Conservation (phyloP, 92 coral and sea anemone genomes). For the Muricea muricata region DNA sequence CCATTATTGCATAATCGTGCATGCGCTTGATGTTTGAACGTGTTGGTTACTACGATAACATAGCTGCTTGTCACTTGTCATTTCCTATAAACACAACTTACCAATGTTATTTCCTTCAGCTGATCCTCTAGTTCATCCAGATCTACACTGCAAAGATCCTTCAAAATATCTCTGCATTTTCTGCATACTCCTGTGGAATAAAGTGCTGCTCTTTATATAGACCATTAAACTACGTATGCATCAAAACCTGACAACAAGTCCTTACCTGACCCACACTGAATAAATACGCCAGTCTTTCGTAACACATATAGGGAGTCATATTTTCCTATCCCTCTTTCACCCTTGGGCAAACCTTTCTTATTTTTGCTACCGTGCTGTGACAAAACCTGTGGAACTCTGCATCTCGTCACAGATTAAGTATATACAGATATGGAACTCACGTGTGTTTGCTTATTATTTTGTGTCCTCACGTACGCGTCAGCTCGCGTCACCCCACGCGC, state of each 20-base stretch:
- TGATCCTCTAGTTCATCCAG: not conserved
- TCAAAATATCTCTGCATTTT: conserved; percentile 44
- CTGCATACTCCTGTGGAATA: conserved; percentile 59
- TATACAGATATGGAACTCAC: no score
- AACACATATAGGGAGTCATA: conserved; percentile 56
- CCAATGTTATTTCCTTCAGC: not conserved
- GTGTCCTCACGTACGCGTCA: no score
- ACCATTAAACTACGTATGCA: conserved; percentile 2
- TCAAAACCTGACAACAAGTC: not conserved
- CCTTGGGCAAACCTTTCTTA: conserved; percentile 71
- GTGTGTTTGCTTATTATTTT: no score
- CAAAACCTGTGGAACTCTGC: conserved; percentile 67
- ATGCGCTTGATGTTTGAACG: no score
- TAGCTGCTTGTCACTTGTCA: not conserved
- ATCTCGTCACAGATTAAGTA: no score
- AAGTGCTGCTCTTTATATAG: not conserved
- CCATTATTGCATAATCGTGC: no score
- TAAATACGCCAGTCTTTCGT: conserved; percentile 69
- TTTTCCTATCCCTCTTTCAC: conserved; percentile 68
- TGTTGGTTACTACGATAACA: not conserved
- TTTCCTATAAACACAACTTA: not conserved
- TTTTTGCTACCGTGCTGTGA: conserved; percentile 64
- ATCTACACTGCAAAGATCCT: not conserved
- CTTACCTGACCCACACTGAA: conserved; percentile 75
- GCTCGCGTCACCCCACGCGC: no score